Base-by-base conservation (phyloP, 2,797 vertebrate genomes). In the Gastrophryne carolinensis region DNA sequence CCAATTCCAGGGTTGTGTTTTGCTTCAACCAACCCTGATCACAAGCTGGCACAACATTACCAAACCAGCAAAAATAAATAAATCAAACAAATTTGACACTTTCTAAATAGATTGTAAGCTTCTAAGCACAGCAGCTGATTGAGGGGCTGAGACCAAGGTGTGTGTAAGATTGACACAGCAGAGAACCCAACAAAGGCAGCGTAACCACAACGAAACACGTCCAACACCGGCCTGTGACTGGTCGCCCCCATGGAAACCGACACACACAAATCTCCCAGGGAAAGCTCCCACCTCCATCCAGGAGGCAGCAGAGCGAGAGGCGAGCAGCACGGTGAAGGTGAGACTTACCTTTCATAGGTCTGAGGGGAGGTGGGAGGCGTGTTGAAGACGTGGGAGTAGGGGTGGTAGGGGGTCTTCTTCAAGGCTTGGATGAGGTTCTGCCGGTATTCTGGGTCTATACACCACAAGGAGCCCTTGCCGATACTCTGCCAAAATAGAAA, bases 341-440 rank as follows among this genome's bases (percentile, higher is more conserved):
- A 32, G 54, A 74, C 93, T 93, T 93, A 95, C 95, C 94, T 96
- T 92, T 87, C 90, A 93, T 91, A 91, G 83, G 94, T 92, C 92
- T 90, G 90, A 93, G 93, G 95, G 84, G 94, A 96, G 82, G 93
- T 92, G 84, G 95, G 93, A 76, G 95, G 93, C 39, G 94, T 92
- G 83, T 79, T 93, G 89, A 97, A 92, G 84, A 95, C 92, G 52
- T 96, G 94, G 61, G 96, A 93, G 87, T 96, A 95, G 35, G 96
- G 94, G 83, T 98, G 97, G 83, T 97, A 98, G 81, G 97, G 97
- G 61, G 97, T 98, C 93, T 98, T 99, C 93, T 98, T 99, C 90
- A 99, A 93, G 64, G 97, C 97, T 91, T 98, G 97, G 91, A 99
- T 99, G 87, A 99, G 92, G 88, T 98, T 99, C 91, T 98, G 96